Evolutionary conservation across 2,888 invertebrate genomes (phyloP), one percentile per base, ranked within the genome.

Genomic region (Orchesellides sinensis): DNA sequence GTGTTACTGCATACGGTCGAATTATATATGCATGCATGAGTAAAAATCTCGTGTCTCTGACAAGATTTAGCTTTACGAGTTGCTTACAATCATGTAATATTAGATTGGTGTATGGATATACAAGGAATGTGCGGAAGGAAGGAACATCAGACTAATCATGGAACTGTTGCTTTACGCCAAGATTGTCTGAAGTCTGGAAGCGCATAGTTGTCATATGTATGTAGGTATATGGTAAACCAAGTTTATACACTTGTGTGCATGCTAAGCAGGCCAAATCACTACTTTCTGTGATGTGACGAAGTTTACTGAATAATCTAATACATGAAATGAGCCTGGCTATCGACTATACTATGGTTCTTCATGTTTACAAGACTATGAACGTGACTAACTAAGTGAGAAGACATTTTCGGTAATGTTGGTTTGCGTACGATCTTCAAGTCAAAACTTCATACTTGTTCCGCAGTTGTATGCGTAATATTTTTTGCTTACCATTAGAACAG

Each of bases 401-500:
- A 40, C 40, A 61, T 59, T n/a, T 63, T 63, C 63, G 63, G 35
- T 35, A 40, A 40, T 63, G 77, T 77, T 68, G 68, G 69, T 78
- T 70, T 54, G n/a, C n/a, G n/a, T n/a, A n/a, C n/a, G n/a, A n/a
- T n/a, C 59, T 35, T 56, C 2, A 2, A 14, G 19, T 47, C 2
- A 23, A 6, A 54, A 52, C 70, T 52, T 78, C 78, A 70, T 70
- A 61, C 56, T n/a, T n/a, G n/a, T n/a, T n/a, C n/a, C n/a, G n/a
- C n/a, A n/a, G n/a, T n/a, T n/a, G n/a, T n/a, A n/a, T n/a, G n/a
- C n/a, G n/a, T 52, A 27, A 49, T 49, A n/a, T 21, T 73, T 56
- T 61, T 72, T 29, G 32, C 63, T n/a, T 40, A 35, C 21, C 6
- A 69, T 27, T 65, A 25, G 27, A 63, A 47, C 23, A 65, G n/a